Base-by-base conservation (phyloP, 2,113 vertebrate genomes). In the Percopsis transmontana region DNA sequence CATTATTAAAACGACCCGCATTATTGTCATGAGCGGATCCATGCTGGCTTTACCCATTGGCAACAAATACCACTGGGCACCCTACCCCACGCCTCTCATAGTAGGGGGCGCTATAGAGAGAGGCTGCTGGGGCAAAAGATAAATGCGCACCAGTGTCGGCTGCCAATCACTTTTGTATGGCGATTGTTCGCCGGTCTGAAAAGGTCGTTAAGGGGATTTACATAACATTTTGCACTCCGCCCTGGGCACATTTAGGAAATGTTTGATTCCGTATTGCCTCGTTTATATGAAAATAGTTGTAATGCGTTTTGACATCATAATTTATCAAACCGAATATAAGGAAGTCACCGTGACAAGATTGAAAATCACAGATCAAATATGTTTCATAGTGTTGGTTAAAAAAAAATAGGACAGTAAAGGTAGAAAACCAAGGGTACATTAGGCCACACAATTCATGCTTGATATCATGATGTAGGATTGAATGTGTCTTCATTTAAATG, bases 151-250 rank as follows among this genome's bases (percentile, higher is more conserved):
- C 81, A 80, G 87, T 90, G 88, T 90, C 77, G 85, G 80, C 89
- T 91, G 91, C 91, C 91, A 92, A 87, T 91, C 91, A 91, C 86
- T 80, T 92, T 91, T 91, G 87, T 91, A 80, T 83, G 68, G 67
- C 51, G 82, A 87, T 89, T 91, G 87, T 90, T 33, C 58, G 54
- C 75, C 57, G 66, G 78, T 63, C 77, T 91, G 87, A 89, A 91
- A 91, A 90, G 90, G 85, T 91, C 79, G 86, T 88, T 88, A 89
- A 90, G 80, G 84, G 89, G 89, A 92, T 92, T 92, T 92, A 87
- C 91, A 90, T 91, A 91, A 83, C 79, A 91, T 91, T 92, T 88
- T 88, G 83, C 82, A 82, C 86, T 85, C 84, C 74, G 64, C 84
- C 83, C 77, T 1, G 65, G 66, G 75, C 80, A 57, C 59, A 65